Evolutionary conservation across 2,888 invertebrate species (phyloP).

Genomic region (Scaptodrosophila latifasciaeformis): DNA sequence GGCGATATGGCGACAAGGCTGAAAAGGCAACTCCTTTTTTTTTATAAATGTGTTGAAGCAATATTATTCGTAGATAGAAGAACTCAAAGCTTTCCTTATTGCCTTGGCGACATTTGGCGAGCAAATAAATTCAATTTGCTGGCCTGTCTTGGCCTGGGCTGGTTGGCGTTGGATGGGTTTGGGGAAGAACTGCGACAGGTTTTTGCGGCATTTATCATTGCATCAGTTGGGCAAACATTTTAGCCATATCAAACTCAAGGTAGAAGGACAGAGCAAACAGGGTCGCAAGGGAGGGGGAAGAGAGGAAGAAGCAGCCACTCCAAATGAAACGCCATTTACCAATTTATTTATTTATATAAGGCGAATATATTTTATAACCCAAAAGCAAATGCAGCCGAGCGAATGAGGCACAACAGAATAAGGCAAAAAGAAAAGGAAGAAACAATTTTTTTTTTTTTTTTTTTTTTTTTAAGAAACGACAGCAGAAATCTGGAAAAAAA

Average conservation of each 20-base stretch:
- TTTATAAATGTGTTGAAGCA: too few species aligned
- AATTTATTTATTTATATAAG: conserved; percentile 69
- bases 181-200: conserved; percentile 48
- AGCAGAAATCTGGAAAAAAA: conserved; percentile 37
- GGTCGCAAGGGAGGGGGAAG: conserved; percentile 8
- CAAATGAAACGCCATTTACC: conserved; percentile 70
- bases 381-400: conserved; percentile 49
- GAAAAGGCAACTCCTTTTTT: conserved; percentile 43
- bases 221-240: too few species aligned
- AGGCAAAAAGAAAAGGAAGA: conserved; percentile 7
- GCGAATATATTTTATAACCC: conserved; percentile 70
- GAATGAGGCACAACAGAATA: conserved; percentile 16
- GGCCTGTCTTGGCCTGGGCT: too few species aligned
- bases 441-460: too few species aligned
- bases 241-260: too few species aligned
- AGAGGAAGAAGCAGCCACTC: conserved; percentile 31
- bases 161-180: too few species aligned
- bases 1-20: conserved; percentile 1
- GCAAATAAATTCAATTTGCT: conserved; percentile 66
- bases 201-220: conserved; percentile 66
- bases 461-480: too few species aligned
- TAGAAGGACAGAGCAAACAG: conserved; percentile 33
- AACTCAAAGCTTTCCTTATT: conserved; percentile 22
- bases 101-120: conserved; percentile 46
- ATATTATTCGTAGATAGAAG: too few species aligned